Evolutionary conservation across 2,797 vertebrate genomes (phyloP).

Genomic region (Manis crassicaudata): DNA sequence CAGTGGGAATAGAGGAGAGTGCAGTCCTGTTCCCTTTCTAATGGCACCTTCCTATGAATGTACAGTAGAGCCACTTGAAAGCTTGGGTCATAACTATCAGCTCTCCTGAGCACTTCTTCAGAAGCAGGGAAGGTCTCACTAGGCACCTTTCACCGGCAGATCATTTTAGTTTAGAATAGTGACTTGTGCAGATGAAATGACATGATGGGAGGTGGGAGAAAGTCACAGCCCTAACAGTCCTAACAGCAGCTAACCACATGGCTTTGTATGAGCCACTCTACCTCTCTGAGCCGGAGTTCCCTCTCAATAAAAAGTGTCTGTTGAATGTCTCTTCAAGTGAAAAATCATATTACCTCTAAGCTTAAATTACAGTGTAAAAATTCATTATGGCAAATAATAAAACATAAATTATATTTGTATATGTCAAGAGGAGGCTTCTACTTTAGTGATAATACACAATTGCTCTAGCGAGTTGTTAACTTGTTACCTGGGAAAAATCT

Average conservation of each 20-base stretch:
- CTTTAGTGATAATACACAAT: background rate
- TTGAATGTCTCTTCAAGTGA: background rate
- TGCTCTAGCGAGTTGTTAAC: background rate
- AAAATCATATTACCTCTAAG: background rate
- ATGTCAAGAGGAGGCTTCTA: background rate
- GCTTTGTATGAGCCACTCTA: background rate
- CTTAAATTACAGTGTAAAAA: background rate
- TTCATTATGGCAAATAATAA: background rate
- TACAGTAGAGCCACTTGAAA: background rate
- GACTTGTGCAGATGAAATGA: background rate
- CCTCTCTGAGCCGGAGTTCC: background rate
- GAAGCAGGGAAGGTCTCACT: background rate
- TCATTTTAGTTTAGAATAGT: background rate
- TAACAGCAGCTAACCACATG: background rate
- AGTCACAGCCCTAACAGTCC: background rate
- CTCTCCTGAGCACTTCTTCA: background rate
- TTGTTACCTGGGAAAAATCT: background rate
- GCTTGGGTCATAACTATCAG: background rate
- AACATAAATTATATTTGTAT: background rate
- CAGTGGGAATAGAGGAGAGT: fast-evolving
- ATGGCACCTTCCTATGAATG: background rate
- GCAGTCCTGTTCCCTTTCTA: background rate
- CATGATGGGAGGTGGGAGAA: background rate
- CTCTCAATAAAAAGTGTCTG: background rate
- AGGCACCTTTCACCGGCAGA: background rate